phyloP scores from a whole-genome alignment of 2,888 invertebrate genomes.

The Rhagonycha lutea region DNA sequence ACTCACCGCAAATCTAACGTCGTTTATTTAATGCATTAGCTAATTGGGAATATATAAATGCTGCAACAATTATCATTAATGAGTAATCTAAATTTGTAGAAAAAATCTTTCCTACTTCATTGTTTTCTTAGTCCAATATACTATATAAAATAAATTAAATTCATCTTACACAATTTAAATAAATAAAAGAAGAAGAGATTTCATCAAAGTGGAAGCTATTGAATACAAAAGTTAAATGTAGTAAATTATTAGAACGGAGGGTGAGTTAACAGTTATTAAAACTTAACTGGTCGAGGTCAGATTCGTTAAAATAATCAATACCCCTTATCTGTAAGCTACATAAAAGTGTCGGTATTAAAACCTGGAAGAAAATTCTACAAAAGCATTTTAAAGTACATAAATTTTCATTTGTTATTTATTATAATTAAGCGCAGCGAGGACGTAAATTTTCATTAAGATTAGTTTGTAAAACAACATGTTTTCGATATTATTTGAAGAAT shows the following conservation, averaged over 20 bases:
- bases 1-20: not conserved
- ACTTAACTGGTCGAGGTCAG: constrained; percentile 7
- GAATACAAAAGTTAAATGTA: not conserved
- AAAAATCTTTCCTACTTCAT: no score
- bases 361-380: not conserved
- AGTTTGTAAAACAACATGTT: not conserved
- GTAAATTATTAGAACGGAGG: constrained; percentile 15
- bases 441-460: not conserved
- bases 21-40: not conserved
- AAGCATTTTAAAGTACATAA: not conserved
- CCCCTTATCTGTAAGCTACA: constrained; percentile 4
- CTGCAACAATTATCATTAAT: no score
- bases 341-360: not conserved
- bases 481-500: not conserved
- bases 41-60: not conserved
- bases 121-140: no score
- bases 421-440: not conserved
- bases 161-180: not conserved
- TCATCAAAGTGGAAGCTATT: not conserved
- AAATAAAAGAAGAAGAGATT: not conserved
- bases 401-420: not conserved
- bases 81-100: no score
- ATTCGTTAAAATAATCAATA: constrained; percentile 15
- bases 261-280: constrained; percentile 17
- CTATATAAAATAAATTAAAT: not conserved